phyloP scores from a whole-genome alignment of 2,888 invertebrate species.

The Drosophila kambysellisi region DNA sequence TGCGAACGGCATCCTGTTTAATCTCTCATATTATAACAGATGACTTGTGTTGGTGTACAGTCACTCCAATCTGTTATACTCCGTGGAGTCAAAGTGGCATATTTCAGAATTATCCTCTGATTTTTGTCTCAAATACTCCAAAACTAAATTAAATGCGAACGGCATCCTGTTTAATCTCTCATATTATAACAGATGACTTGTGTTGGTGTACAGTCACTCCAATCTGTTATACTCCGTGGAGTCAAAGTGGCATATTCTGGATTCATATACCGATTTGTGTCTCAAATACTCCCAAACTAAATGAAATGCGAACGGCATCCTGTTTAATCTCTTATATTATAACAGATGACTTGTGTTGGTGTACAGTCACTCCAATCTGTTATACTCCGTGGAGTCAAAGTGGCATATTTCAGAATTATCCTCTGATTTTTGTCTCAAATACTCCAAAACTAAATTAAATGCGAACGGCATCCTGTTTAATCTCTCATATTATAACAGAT shows the following conservation, averaged over 20 bases:
- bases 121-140: slow-evolving; percentile 57
- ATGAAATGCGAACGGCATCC: slow-evolving; percentile 42
- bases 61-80: neutral
- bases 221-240: slow-evolving; percentile 22
- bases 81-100: slow-evolving; percentile 53
- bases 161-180: slow-evolving; percentile 45
- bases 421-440: no score
- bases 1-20: slow-evolving; percentile 53
- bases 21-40: slow-evolving; percentile 44
- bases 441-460: rapidly evolving
- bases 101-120: no score
- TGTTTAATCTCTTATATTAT: slow-evolving; percentile 20
- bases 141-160: slow-evolving; percentile 31
- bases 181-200: slow-evolving; percentile 60
- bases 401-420: neutral
- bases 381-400: neutral
- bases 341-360: slow-evolving; percentile 9
- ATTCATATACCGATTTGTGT: slow-evolving; percentile 16
- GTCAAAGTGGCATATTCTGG: slow-evolving; percentile 53
- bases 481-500: no score
- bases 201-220: slow-evolving; percentile 29
- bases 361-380: slow-evolving; percentile 39
- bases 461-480: no score
- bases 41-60: slow-evolving; percentile 50
- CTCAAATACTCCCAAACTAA: slow-evolving; percentile 44